Base-by-base conservation (phyloP, 2,888 invertebrate genomes). In the Dastarcus helophoroides region DNA sequence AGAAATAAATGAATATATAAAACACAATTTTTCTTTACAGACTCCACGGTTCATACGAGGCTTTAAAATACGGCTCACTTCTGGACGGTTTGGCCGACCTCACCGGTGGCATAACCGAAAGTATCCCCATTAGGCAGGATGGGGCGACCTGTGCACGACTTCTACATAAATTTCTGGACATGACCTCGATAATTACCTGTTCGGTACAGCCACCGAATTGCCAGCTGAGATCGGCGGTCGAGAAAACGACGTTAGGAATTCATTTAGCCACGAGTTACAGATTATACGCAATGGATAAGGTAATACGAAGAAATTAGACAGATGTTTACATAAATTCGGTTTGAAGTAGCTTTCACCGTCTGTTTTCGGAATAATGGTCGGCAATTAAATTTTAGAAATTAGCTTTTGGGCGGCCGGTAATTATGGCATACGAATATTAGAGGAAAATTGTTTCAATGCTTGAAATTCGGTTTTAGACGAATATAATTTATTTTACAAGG, bases 31-130 rank as follows among this genome's bases (percentile, higher is more conserved):
- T 32, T 37, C 37, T 17, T 58, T 62, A 8, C 56, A 88, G 88
- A 62, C 62, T 91, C 31, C 90, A 90, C 53, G 90, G 90, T 3
- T 90, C 90, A 0, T 91, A 91, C 61, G 90, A 91, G 62, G 90
- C 90, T 0, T 65, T 91, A 2, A 90, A 90, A 53, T 91, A 91
- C 53, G 89, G 89, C n/a, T 85, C 84, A 24, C 65, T 85, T 7
- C 64, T 88, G 36, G 89, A 90, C 54, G 90, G 89, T 1, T 63
- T 91, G 29, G 84, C 86, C 1, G 89, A 90, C 60, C 67, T 91
- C 15, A 84, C 89, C 0, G 90, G 90, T 1, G 90, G 90, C 3
- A 82, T 90, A 33, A 85, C 88, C 0, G 88, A 90, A 57, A 79
- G 78, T 37, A 72, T 88, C 39, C 69, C 72, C n/a, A 68, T 81